Conservation (phyloP, 2,888 invertebrate species). For the Ormyrus labotus region DNA sequence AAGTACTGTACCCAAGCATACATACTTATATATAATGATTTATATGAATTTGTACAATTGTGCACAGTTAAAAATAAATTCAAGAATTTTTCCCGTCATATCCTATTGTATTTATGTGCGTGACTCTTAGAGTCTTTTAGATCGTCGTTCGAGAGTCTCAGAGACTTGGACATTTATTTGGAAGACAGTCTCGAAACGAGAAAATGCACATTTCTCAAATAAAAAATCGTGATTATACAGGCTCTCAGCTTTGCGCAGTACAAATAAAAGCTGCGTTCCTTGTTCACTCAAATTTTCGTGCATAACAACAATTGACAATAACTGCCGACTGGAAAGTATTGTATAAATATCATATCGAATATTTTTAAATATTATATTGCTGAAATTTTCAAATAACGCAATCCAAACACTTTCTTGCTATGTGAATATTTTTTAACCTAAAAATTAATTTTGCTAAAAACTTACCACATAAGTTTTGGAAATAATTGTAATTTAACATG, state of each 20-base stretch:
- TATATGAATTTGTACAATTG: constrained; percentile 8
- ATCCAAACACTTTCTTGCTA: too few species aligned
- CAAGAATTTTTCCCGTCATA: constrained; percentile 31
- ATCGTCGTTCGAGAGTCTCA: constrained; percentile 46
- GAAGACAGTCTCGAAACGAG: constrained; percentile 52
- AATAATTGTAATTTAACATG: background rate
- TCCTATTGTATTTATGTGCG: constrained; percentile 32
- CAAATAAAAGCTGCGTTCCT: constrained; percentile 33
- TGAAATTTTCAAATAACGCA: too few species aligned
- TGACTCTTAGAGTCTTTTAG: constrained; percentile 48
- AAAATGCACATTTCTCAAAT: constrained; percentile 51
- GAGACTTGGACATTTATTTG: constrained; percentile 41
- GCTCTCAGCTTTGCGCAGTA: constrained; percentile 40
- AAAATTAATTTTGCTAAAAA: background rate
- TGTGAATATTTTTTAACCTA: too few species aligned
- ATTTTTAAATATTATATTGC: background rate
- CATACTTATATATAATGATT: constrained; percentile 18
- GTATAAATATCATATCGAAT: constrained; percentile 26
- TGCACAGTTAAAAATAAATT: constrained; percentile 20
- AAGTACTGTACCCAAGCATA: constrained; percentile 25
- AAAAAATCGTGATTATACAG: constrained; percentile 29
- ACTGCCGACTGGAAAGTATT: background rate
- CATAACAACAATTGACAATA: background rate
- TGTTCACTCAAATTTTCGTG: constrained; percentile 36
- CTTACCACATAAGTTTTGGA: constrained; percentile 5